Base-by-base conservation (phyloP, 2,888 invertebrate species). In the Steinernema scapterisci region DNA sequence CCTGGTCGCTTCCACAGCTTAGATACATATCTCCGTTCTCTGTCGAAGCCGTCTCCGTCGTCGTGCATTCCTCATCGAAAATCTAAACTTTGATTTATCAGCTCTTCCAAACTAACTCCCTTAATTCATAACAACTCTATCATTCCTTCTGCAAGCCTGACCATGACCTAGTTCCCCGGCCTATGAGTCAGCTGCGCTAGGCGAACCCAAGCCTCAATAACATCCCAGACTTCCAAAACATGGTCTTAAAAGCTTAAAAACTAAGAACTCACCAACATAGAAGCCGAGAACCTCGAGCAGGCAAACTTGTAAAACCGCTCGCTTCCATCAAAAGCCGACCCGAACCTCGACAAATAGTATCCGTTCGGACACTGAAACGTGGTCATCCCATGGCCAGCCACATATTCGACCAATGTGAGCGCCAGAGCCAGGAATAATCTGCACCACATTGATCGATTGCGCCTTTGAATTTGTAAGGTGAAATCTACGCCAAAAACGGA, bases 291-390 rank as follows among this genome's bases (percentile, higher is more conserved):
- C 56, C 73, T 77, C 16, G 80, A 74, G 19, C 81, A 81, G 2
- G 79, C 81, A 73, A 83, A 81, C 46, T 83, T 82, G 71, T 81
- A 81, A 21, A 82, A 83, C 27, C 81, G 72, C 70, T 81, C 81
- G 13, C 63, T 75, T 0, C 81, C 83, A 56, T 81, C 81, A 70
- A 71, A 83, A 13, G 81, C 81, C 9, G 81, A 81, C 54, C 73
- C 77, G 72, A 81, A 81, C 21, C 72, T 76, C 19, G 81, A 83
- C 38, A 81, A 52, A 73, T 75, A 81, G 46, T 73, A 81, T 5
- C 83, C 83, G 71, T 83, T 81, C 16, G 81, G 81, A 43, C 81
- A 81, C 46, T 81, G 81, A 19, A 79, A 79, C 9, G 80, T 78
- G 51, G 79, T 77, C 77, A 82, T 82, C 16, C 80, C 82, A 46